phyloP scores from a whole-genome alignment of 1,140 invertebrate species.

The Idris sp. region DNA sequence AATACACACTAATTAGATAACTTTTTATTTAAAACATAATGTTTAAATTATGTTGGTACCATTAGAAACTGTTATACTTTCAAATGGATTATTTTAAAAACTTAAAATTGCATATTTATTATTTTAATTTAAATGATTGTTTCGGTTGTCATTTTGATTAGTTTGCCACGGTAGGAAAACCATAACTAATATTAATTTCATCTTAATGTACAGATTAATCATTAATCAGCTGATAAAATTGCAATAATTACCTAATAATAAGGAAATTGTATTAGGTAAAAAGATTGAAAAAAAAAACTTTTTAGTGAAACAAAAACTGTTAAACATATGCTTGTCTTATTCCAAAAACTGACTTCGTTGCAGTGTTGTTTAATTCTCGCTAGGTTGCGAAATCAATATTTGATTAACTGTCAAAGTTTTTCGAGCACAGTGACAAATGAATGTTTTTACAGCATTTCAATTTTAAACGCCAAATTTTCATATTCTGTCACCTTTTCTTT shows the following conservation, averaged over 20 bases:
- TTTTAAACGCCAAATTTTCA: conserved; percentile 27
- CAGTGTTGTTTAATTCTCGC: conserved; percentile 32
- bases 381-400: conserved; percentile 27
- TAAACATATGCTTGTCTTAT: conserved; percentile 11
- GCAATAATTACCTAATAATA: conserved; percentile 26
- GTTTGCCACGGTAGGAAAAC: too few species aligned
- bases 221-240: conserved; percentile 40
- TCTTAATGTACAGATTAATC: too few species aligned
- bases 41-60: too few species aligned
- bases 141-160: too few species aligned
- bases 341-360: conserved; percentile 12
- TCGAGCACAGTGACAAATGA: conserved; percentile 32
- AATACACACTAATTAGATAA: too few species aligned
- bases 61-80: too few species aligned
- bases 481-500: conserved; percentile 20
- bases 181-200: conserved; percentile 31
- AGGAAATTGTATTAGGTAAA: background rate
- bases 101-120: too few species aligned
- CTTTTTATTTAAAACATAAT: too few species aligned
- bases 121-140: too few species aligned
- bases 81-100: too few species aligned
- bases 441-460: background rate
- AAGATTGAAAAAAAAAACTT: conserved; percentile 6
- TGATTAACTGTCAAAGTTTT: conserved; percentile 46
- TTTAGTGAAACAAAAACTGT: background rate